Evolutionary conservation across 2,888 invertebrate species (phyloP).

Genomic region (Therioaphis trifolii): DNA sequence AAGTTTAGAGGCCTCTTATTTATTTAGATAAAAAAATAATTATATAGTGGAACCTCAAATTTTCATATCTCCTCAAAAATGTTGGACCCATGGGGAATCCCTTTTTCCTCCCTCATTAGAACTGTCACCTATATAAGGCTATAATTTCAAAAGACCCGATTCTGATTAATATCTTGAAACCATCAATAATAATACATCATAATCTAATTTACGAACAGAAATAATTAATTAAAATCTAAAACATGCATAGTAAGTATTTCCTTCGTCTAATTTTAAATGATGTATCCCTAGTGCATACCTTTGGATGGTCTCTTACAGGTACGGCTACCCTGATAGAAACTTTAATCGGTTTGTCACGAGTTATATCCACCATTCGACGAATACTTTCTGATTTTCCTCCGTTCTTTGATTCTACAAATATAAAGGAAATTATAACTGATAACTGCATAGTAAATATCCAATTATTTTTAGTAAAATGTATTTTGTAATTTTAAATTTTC

Average conservation of each 20-base stretch:
- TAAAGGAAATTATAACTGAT: neutral
- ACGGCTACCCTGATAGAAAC: constrained; percentile 87
- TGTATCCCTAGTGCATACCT: constrained; percentile 68
- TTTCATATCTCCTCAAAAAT: too few species aligned
- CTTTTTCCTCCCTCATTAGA: too few species aligned
- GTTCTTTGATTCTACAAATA: constrained; percentile 43
- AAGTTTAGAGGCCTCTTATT: too few species aligned
- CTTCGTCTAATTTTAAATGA: constrained; percentile 53
- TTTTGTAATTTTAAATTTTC: too few species aligned
- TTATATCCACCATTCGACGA: constrained; percentile 80
- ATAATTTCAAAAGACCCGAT: neutral
- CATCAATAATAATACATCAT: constrained; percentile 13
- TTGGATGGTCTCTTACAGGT: constrained; percentile 87
- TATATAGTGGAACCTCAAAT: too few species aligned
- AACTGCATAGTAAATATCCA: too few species aligned
- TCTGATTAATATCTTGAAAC: neutral
- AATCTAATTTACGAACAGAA: neutral
- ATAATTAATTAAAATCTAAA: constrained; percentile 48
- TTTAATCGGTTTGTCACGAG: constrained; percentile 87
- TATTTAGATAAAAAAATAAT: too few species aligned
- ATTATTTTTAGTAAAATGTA: too few species aligned
- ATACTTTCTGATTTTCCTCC: constrained; percentile 43
- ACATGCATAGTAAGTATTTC: constrained; percentile 38
- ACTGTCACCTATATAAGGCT: too few species aligned
- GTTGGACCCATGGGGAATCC: too few species aligned